Conservation (phyloP, 2,113 vertebrate species). For the Herpailurus yagouaroundi region DNA sequence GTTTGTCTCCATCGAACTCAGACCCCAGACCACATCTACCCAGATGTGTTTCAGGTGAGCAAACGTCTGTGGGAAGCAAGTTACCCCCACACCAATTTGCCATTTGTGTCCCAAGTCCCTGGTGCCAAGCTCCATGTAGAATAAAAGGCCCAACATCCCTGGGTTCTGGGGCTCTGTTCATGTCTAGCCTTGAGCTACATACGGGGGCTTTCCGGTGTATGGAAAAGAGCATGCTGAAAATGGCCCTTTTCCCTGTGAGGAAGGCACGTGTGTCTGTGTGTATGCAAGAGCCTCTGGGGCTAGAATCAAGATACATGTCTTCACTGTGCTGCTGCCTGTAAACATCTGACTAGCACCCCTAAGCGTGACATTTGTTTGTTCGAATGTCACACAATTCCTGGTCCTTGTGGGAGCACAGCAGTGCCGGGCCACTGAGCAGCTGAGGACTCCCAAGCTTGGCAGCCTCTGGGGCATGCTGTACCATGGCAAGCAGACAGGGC, state of each 20-base stretch:
- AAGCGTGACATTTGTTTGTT: slow-evolving; percentile 84
- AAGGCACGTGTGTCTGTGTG: neutral
- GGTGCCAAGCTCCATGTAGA: neutral
- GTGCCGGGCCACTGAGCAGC: slow-evolving; percentile 85
- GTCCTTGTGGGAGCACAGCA: slow-evolving; percentile 68
- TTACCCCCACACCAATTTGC: neutral
- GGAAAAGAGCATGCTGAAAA: neutral
- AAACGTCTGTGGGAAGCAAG: neutral
- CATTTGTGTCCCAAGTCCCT: neutral
- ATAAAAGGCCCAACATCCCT: neutral
- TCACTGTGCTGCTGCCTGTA: slow-evolving; percentile 75
- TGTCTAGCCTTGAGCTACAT: neutral
- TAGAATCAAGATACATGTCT: slow-evolving; percentile 55
- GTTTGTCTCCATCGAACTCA: neutral
- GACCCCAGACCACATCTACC: neutral
- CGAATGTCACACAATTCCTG: slow-evolving; percentile 81
- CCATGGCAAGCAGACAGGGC: slow-evolving; percentile 81
- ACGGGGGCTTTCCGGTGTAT: neutral
- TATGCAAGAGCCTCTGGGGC: neutral
- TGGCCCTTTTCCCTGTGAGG: neutral
- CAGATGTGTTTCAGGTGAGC: neutral
- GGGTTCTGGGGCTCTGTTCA: neutral
- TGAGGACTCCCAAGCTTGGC: slow-evolving; percentile 79
- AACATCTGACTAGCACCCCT: slow-evolving; percentile 79
- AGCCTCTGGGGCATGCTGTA: slow-evolving; percentile 65